phyloP scores from a whole-genome alignment of 2,888 invertebrate species.

The Drosophila pseudotakahashii region DNA sequence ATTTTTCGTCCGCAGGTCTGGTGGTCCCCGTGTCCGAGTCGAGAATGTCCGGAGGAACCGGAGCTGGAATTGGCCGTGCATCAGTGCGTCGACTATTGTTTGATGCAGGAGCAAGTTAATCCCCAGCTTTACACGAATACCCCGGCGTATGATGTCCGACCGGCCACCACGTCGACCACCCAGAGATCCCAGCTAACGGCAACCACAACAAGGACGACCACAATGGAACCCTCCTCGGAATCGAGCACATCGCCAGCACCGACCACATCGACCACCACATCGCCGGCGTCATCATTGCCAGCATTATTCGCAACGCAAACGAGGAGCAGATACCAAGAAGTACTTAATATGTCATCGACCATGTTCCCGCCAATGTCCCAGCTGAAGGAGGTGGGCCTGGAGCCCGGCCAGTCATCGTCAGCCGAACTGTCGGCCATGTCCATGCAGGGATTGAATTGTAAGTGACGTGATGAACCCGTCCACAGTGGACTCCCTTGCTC shows the following conservation, averaged over 20 bases:
- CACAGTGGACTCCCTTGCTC: neutral
- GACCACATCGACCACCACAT: constrained; percentile 78
- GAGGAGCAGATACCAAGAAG: constrained; percentile 81
- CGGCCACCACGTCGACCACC: constrained; percentile 14
- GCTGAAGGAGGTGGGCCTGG: constrained; percentile 58
- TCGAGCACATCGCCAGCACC: constrained; percentile 62
- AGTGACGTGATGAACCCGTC: constrained; percentile 68
- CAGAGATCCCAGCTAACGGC: constrained; percentile 33
- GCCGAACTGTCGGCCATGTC: constrained; percentile 76
- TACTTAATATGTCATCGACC: constrained; percentile 83
- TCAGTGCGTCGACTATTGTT: constrained; percentile 90
- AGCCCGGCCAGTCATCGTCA: constrained; percentile 46
- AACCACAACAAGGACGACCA: constrained; percentile 61
- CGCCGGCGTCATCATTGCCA: constrained; percentile 63
- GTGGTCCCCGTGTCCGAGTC: constrained; percentile 93
- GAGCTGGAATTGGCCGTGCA: constrained; percentile 90
- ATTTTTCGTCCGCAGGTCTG: constrained; percentile 86
- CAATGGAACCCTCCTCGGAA: constrained; percentile 31
- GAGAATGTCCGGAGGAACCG: constrained; percentile 91
- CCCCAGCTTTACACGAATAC: constrained; percentile 72
- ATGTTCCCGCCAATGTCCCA: constrained; percentile 78
- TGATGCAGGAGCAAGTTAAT: constrained; percentile 85
- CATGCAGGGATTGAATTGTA: constrained; percentile 83
- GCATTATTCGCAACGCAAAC: constrained; percentile 74
- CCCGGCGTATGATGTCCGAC: constrained; percentile 68